phyloP scores from a whole-genome alignment of 2,888 invertebrate species.

The Lypha dubia region DNA sequence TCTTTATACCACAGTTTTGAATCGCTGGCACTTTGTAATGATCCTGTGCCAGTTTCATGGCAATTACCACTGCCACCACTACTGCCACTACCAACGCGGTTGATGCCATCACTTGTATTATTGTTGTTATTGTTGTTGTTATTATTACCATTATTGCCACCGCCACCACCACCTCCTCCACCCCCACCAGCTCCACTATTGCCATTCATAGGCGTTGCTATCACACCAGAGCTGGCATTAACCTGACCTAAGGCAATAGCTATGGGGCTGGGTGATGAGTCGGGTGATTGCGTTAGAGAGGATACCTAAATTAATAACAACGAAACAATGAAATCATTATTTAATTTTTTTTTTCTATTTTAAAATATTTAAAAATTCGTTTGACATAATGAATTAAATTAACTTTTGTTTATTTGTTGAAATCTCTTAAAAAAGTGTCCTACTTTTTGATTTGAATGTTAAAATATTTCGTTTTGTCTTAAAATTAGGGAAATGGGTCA shows the following conservation, averaged over 20 bases:
- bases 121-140: constrained; percentile 78
- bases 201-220: constrained; percentile 83
- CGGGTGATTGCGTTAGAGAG: constrained; percentile 94
- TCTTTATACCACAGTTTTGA: constrained; percentile 83
- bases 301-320: constrained; percentile 84
- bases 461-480: constrained; percentile 30
- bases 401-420: background rate
- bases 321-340: background rate
- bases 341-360: constrained; percentile 2
- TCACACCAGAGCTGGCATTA: constrained; percentile 82
- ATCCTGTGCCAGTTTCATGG: constrained; percentile 82
- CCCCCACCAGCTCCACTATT: constrained; percentile 76
- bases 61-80: constrained; percentile 82
- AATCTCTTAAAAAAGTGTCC: constrained; percentile 16
- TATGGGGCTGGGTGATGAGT: constrained; percentile 94
- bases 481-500: constrained; percentile 69
- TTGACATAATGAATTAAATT: background rate
- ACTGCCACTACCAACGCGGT: constrained; percentile 82
- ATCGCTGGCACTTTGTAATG: constrained; percentile 82
- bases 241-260: constrained; percentile 88
- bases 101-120: constrained; percentile 78
- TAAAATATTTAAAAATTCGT: constrained; percentile 6
- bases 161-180: constrained; percentile 74
- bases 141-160: constrained; percentile 77
- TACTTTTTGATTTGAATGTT: constrained; percentile 10